Base-by-base conservation (phyloP, 2,797 vertebrate species). In the Champsocephalus esox region DNA sequence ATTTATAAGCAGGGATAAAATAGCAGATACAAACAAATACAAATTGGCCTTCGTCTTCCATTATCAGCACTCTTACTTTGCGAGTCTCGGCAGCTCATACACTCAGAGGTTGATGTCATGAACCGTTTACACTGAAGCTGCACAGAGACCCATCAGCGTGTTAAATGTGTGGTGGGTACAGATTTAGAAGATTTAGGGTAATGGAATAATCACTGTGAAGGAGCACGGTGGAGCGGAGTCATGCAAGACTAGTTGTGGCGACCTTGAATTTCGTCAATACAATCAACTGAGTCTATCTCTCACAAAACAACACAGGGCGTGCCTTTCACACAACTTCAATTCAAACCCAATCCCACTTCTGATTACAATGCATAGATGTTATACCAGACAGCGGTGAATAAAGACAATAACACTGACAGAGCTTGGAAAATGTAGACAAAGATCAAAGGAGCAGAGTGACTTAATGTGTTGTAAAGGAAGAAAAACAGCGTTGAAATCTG, bases 201-300 rank as follows among this genome's bases (percentile, higher is more conserved):
- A 93, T 90, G 87, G 81, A 88, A 88, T 92, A 89, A 91, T 91
- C 79, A 82, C 59, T 44, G 69, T 77, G 79, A 83, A 83, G 81
- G 73, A 82, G 75, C 80, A 74, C 48, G 51, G 64, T 14, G 21
- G 38, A 73, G 59, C 55, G 11, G 56, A 88, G 87, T 87, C 89
- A 85, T 17, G 87, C 84, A 81, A 81, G 73, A 78, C 68, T 60
- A 61, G 71, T 75, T 80, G 87, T 43, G 56, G 58, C 67, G 71
- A 89, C 86, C 77, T 89, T 87, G 84, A 74, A 46, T 81, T 79
- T 73, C n/a, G 71, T 91, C 88, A 81, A 83, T 81, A 85, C 74
- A 79, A 80, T 84, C 65, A 69, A 74, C 58, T 12, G 50, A 70
- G 60, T 70, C 70, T 61, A 3, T 83, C 67, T 81, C 68, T 57